phyloP scores from a whole-genome alignment of 2,113 vertebrate species.

The Thamnophis sirtalis region DNA sequence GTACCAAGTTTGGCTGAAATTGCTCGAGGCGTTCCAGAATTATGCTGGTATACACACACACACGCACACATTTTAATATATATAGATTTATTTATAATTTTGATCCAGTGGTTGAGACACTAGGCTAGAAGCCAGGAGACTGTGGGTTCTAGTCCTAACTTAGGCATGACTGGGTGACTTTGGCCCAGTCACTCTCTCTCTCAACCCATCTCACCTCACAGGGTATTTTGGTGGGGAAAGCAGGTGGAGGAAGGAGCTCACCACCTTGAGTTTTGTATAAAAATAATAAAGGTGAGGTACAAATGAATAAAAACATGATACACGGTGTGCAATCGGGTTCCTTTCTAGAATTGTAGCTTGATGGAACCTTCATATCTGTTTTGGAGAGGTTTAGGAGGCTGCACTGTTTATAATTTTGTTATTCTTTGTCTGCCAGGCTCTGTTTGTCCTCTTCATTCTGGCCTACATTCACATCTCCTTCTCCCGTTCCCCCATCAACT shows the following conservation, averaged over 20 bases:
- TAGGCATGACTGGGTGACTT: background rate
- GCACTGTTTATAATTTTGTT: background rate
- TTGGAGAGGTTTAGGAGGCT: background rate
- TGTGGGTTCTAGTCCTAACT: background rate
- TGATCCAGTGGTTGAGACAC: background rate
- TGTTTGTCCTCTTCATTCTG: conserved; percentile 94
- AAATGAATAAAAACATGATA: background rate
- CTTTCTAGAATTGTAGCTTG: background rate
- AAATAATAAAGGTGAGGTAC: background rate
- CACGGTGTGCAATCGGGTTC: background rate
- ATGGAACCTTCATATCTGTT: background rate
- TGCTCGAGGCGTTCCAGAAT: too few relatives aligned
- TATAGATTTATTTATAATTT: background rate
- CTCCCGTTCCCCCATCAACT: conserved; percentile 94
- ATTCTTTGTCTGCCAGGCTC: conserved; percentile 69
- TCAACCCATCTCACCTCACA: background rate
- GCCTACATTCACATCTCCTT: conserved; percentile 98
- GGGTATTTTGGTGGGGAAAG: background rate
- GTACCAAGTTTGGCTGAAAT: too few relatives aligned
- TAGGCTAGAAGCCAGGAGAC: background rate
- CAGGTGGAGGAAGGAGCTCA: background rate
- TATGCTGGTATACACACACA: too few relatives aligned
- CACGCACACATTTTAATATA: too few relatives aligned
- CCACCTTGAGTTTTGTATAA: background rate
- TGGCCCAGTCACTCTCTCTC: background rate